A percentile compares a stretch with the other conserved stretches of the same genome.
phyloP scores from a whole-genome alignment of 2,797 vertebrate genomes.

The Buceros bicornis region DNA sequence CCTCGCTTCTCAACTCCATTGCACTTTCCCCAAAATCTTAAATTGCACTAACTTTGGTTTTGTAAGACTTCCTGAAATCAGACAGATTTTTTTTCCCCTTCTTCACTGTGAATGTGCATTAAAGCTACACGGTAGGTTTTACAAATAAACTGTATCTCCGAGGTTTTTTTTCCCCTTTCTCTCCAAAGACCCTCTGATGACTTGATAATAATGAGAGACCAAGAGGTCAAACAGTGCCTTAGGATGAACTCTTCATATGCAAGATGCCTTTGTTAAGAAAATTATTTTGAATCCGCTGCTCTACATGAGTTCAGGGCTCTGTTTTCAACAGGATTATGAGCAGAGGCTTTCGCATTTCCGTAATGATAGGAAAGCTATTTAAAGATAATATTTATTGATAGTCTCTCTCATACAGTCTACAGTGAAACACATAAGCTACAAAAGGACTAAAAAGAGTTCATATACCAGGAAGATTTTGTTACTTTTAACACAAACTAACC shows the following conservation, averaged over 20 bases:
- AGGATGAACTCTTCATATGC: constrained; percentile 73
- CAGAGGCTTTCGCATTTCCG: constrained; percentile 55
- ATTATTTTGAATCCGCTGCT: constrained; percentile 69
- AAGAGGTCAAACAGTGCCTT: constrained; percentile 73
- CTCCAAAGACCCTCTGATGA: constrained; percentile 67
- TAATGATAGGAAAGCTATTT: constrained; percentile 50
- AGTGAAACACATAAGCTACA: not conserved
- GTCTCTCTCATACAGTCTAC: not conserved
- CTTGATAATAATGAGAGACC: constrained; percentile 74
- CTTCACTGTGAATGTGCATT: constrained; percentile 27
- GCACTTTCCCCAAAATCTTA: constrained; percentile 30
- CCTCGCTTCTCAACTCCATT: not conserved
- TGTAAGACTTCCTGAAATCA: constrained; percentile 50
- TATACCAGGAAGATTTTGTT: constrained; percentile 5
- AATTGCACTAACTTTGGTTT: constrained; percentile 40
- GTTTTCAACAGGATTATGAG: constrained; percentile 54
- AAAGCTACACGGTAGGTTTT: constrained; percentile 46
- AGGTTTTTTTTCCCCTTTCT: not conserved
- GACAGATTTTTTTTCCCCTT: not conserved
- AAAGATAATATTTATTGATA: constrained; percentile 66
- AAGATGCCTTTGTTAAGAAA: constrained; percentile 76
- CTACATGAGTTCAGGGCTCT: constrained; percentile 71
- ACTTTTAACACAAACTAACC: constrained; percentile 42
- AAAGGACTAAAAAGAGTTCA: constrained; percentile 7
- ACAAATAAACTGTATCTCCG: constrained; percentile 68